Base-by-base conservation (phyloP, 2,888 invertebrate species). In the Pasiphila rectangulata region DNA sequence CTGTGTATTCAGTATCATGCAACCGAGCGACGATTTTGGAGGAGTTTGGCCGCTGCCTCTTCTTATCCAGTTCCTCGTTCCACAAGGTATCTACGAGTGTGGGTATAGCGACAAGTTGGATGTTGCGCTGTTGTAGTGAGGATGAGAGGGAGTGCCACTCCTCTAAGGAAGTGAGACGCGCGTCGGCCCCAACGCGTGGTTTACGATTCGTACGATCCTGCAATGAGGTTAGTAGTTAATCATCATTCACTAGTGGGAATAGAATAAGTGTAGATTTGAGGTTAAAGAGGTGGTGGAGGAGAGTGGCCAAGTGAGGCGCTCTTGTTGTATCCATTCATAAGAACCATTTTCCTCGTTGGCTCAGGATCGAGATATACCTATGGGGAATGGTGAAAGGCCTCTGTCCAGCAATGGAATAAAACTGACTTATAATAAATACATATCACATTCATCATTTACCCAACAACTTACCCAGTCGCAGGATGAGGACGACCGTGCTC, bases 401-500 rank as follows among this genome's bases (percentile, higher is more conserved):
- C n/a, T n/a, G n/a, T n/a, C n/a, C n/a, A n/a, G n/a, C n/a, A n/a
- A n/a, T n/a, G n/a, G n/a, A n/a, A n/a, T n/a, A n/a, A n/a, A n/a
- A n/a, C n/a, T n/a, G n/a, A n/a, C n/a, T n/a, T n/a, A n/a, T n/a
- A n/a, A n/a, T n/a, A n/a, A n/a, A n/a, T n/a, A n/a, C n/a, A n/a
- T n/a, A n/a, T n/a, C n/a, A n/a, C 91, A 64, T 94, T 93, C 90
- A 96, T 94, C 13, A 99, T 91, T 10, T 92, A n/a, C n/a, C n/a
- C n/a, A 23, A 4, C 15, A 5, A n/a, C 7, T 34, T n/a, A 19
- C 91, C 99, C 99, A 99, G 59, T 96, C 94, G 75, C 95, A 95
- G 61, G 96, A 94, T 30, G 99, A 82, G 68, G 96, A 92, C 17
- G 93, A 90, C 41, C 95, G 93, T 0, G 98, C 98, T 72, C 98